Conservation (phyloP, 2,888 invertebrate genomes). For the Leptopilina syphax region DNA sequence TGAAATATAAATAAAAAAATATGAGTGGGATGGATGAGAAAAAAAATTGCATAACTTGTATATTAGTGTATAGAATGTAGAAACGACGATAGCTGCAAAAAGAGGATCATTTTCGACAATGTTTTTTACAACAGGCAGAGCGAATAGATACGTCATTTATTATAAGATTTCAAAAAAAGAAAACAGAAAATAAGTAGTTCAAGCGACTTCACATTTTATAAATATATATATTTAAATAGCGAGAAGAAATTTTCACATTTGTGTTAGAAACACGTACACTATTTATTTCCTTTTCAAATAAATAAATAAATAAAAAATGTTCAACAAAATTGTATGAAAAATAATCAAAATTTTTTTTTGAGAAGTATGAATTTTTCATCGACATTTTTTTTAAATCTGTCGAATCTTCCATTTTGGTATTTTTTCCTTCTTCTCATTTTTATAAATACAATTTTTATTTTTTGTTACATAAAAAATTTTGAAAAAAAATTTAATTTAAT, state of each 20-base stretch:
- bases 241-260: conserved; percentile 22
- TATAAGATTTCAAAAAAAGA: conserved; percentile 47
- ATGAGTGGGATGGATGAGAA: conserved; percentile 75
- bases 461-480: too few species aligned
- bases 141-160: conserved; percentile 72
- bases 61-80: conserved; percentile 77
- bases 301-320: not conserved
- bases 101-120: conserved; percentile 75
- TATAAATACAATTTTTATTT: too few species aligned
- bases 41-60: conserved; percentile 76
- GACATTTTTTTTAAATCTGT: too few species aligned
- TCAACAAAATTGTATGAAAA: not conserved
- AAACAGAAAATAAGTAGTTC: conserved; percentile 43
- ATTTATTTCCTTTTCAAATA: not conserved
- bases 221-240: not conserved
- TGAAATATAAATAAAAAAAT: conserved; percentile 49
- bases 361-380: too few species aligned
- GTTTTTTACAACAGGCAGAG: conserved; percentile 76
- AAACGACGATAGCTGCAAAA: conserved; percentile 72
- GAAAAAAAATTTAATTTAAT: too few species aligned
- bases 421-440: too few species aligned
- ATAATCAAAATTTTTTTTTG: too few species aligned
- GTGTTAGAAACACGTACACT: not conserved
- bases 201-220: conserved; percentile 28
- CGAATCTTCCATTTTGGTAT: too few species aligned